These are phyloP conservation scores for Bursaphelenchus okinawaensis DNA, from an alignment of 2,888 invertebrate genomes.

Conservation along the genomic window DNA sequence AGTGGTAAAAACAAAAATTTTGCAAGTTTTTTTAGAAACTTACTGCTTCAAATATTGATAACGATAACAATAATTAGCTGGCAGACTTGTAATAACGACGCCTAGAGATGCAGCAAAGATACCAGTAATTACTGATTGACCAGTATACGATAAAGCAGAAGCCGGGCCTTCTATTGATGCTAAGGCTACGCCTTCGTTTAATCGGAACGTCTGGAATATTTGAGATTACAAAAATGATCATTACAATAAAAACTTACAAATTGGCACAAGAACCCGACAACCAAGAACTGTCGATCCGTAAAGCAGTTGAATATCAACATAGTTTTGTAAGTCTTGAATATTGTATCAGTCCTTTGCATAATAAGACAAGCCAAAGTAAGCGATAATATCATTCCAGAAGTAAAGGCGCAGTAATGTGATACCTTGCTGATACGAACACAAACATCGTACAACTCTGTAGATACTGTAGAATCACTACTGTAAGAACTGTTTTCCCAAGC, in stretches of 20 bases:
- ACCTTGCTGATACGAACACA: too few species aligned
- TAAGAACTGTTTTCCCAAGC: too few species aligned
- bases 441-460: too few species aligned
- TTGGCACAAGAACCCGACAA: neutral
- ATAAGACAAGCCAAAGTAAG: neutral
- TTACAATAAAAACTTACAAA: neutral
- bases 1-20: neutral
- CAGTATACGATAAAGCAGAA: too few species aligned
- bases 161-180: neutral
- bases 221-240: too few species aligned
- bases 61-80: neutral
- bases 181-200: too few species aligned
- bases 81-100: neutral
- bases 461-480: too few species aligned
- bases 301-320: neutral
- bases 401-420: too few species aligned
- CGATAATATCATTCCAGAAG: neutral
- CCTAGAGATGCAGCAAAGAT: neutral
- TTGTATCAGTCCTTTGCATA: neutral
- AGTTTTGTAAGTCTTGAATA: neutral
- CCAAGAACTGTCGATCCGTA: neutral
- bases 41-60: neutral
- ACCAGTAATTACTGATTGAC: neutral
- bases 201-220: too few species aligned
- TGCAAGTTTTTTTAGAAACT: too few species aligned